Percentiles rank a stretch among this genome's conserved stretches.
phyloP scores from a whole-genome alignment of 2,113 vertebrate genomes.

The Otocyon megalotis region DNA sequence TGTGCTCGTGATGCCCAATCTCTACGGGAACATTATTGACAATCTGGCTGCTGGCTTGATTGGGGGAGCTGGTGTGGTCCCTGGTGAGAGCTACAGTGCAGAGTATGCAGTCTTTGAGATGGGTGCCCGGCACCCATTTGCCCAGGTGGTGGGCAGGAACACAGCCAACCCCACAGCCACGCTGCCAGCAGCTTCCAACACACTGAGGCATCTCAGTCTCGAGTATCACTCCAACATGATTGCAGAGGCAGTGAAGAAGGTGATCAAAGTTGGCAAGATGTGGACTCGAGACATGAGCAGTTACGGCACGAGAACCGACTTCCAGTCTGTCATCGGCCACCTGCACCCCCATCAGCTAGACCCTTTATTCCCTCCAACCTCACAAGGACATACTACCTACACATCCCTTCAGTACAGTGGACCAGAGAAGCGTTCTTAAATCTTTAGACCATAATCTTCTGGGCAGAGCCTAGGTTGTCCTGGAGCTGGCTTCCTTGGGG shows the following conservation, averaged over 20 bases:
- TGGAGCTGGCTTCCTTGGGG: constrained; percentile 51
- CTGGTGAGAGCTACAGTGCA: constrained; percentile 97
- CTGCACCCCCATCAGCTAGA: constrained; percentile 91
- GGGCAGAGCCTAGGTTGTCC: constrained; percentile 67
- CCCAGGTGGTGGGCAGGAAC: constrained; percentile 97
- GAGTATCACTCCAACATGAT: constrained; percentile 95
- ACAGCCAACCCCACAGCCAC: constrained; percentile 98
- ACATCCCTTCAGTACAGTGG: constrained; percentile 74
- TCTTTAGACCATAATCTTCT: constrained; percentile 46
- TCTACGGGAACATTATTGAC: constrained; percentile 98
- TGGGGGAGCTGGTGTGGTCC: constrained; percentile 97
- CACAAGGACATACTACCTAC: constrained; percentile 74
- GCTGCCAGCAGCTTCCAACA: constrained; percentile 96
- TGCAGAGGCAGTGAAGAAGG: constrained; percentile 95
- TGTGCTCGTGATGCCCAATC: constrained; percentile 98
- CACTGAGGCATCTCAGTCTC: constrained; percentile 95
- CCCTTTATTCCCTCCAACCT: constrained; percentile 71
- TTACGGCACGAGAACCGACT: constrained; percentile 95
- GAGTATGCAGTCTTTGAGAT: constrained; percentile 98
- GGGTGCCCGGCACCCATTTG: constrained; percentile 96
- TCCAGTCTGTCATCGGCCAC: constrained; percentile 94
- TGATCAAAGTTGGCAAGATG: constrained; percentile 98
- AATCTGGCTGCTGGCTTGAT: constrained; percentile 97
- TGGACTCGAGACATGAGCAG: constrained; percentile 96
- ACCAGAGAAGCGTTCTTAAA: constrained; percentile 68